Percentiles rank a stretch among this genome's conserved stretches.
Conservation (phyloP, 2,888 invertebrate genomes). For the Morpho helenor region DNA sequence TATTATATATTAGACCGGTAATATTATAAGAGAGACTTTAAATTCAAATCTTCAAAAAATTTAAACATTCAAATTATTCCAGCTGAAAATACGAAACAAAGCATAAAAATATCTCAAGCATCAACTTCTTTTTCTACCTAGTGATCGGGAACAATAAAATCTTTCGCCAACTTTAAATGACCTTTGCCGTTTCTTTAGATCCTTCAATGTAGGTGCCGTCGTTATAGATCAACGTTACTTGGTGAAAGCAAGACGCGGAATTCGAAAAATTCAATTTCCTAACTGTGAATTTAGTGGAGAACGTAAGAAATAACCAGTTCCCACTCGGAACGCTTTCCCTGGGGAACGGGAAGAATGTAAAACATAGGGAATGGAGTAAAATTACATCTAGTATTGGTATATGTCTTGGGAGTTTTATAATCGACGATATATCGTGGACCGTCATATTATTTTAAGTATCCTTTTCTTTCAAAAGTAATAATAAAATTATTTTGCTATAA, state of each 20-base stretch:
- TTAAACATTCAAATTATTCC: constrained; percentile 1
- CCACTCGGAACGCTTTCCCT: constrained; percentile 46
- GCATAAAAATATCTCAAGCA: constrained; percentile 35
- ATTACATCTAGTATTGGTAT: constrained; percentile 47
- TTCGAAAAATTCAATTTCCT: constrained; percentile 74
- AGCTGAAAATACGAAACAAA: constrained; percentile 29
- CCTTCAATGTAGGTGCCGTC: constrained; percentile 25
- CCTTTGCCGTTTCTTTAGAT: constrained; percentile 29
- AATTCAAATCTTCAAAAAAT: constrained; percentile 1
- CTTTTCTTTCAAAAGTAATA: no score
- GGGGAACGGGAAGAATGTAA: constrained; percentile 55
- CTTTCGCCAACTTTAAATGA: constrained; percentile 36
- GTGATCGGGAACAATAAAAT: constrained; percentile 47
- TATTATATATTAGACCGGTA: no score
- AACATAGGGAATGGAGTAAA: constrained; percentile 53
- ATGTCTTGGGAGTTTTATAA: constrained; percentile 32
- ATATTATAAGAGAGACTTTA: background rate
- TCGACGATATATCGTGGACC: constrained; percentile 18
- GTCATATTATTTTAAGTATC: background rate
- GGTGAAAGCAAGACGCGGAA: constrained; percentile 49
- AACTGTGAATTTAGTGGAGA: constrained; percentile 68
- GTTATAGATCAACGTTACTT: constrained; percentile 40
- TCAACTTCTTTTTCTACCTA: constrained; percentile 33
- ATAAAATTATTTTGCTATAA: no score
- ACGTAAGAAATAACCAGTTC: constrained; percentile 64